A percentile compares a stretch with the other conserved stretches of the same genome.
These are phyloP conservation scores for Brachylomia viminalis DNA, from an alignment of 2,888 invertebrate genomes.

Conservation along the genomic window DNA sequence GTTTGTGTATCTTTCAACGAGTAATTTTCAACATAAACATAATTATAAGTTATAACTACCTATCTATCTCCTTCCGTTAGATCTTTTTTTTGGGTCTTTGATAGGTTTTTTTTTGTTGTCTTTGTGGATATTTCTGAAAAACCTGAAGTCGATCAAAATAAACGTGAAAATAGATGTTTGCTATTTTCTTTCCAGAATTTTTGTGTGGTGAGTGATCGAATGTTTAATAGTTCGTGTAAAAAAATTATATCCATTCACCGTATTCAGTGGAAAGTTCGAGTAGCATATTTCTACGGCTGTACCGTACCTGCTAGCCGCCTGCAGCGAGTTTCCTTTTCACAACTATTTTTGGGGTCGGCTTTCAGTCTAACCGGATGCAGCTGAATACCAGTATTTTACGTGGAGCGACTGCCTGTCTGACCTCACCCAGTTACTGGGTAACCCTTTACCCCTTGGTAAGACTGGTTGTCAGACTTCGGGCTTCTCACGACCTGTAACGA, in stretches of 20 bases:
- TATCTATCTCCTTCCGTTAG: neutral
- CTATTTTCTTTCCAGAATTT: neutral
- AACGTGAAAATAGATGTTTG: neutral
- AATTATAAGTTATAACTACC: too few species aligned
- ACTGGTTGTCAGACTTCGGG: too few species aligned
- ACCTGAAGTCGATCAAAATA: neutral
- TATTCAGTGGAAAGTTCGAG: neutral
- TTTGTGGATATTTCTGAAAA: neutral
- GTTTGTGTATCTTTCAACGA: neutral
- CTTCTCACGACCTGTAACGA: too few species aligned
- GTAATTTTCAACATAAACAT: neutral
- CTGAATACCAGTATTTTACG: too few species aligned
- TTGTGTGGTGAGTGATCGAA: neutral
- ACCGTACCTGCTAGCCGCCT: neutral
- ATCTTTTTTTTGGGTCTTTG: too few species aligned
- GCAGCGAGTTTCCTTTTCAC: too few species aligned
- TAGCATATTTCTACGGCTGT: neutral
- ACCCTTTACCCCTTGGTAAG: too few species aligned
- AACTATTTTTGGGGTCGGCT: too few species aligned
- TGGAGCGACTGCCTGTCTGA: too few species aligned
- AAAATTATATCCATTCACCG: neutral
- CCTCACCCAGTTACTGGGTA: too few species aligned
- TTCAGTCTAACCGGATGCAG: too few species aligned
- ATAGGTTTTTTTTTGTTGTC: neutral
- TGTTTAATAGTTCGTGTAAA: constrained; percentile 6